Conservation (phyloP, 2,888 invertebrate genomes). For the Lydus trimaculatus region DNA sequence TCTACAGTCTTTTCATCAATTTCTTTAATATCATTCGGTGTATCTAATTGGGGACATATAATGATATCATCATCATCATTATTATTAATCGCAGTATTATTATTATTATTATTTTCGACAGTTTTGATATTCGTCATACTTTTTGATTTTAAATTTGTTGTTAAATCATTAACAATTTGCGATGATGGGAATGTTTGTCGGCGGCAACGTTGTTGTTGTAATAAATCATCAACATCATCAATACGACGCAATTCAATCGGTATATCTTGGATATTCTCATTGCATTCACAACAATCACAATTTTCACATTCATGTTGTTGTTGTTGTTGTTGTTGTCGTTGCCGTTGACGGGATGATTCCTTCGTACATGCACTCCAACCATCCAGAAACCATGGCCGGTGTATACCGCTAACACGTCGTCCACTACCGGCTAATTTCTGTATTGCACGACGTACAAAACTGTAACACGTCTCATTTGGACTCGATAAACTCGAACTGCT, state of each 20-base stretch:
- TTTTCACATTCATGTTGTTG: slow-evolving; percentile 63
- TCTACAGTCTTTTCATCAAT: slow-evolving; percentile 22
- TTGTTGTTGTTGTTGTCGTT: slow-evolving; percentile 18
- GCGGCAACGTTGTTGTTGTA: slow-evolving; percentile 59
- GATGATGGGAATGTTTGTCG: slow-evolving; percentile 64
- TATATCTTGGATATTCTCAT: slow-evolving; percentile 73
- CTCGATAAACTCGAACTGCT: slow-evolving; percentile 89
- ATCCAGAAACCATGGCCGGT: slow-evolving; percentile 77
- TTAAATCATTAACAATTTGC: slow-evolving; percentile 57
- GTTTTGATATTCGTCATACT: slow-evolving; percentile 85
- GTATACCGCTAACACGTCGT: slow-evolving; percentile 62
- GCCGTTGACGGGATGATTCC: slow-evolving; percentile 54
- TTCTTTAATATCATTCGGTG: slow-evolving; percentile 16
- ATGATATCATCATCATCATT: slow-evolving; percentile 12
- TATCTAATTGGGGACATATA: slow-evolving; percentile 23
- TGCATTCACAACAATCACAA: slow-evolving; percentile 67
- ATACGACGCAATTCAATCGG: slow-evolving; percentile 88
- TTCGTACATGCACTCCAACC: slow-evolving; percentile 71
- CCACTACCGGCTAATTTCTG: slow-evolving; percentile 79
- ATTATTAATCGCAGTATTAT: not conserved
- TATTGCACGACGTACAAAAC: slow-evolving; percentile 87
- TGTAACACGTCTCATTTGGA: slow-evolving; percentile 93
- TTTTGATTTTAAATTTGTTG: slow-evolving; percentile 77
- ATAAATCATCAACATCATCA: slow-evolving; percentile 66
- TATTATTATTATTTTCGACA: slow-evolving; percentile 69